phyloP scores from a whole-genome alignment of 2,113 vertebrate genomes.

The Urocynchramus pylzowi region DNA sequence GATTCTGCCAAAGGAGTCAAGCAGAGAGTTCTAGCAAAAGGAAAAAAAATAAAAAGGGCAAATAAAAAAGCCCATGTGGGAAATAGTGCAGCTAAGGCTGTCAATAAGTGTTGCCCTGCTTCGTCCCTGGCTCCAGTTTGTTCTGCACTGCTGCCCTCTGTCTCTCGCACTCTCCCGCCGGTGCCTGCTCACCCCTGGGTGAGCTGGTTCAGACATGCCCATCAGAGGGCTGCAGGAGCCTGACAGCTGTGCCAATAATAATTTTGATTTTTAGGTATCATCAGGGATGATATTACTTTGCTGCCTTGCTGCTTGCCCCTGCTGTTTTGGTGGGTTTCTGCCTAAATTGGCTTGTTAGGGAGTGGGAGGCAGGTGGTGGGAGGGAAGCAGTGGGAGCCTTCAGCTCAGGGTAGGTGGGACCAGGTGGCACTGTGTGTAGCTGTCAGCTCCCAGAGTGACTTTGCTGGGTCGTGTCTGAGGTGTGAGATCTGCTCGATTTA shows the following conservation, averaged over 20 bases:
- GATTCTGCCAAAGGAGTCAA: not conserved
- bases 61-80: not conserved
- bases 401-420: not conserved
- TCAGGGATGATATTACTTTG: rapidly evolving
- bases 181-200: rapidly evolving
- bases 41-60: not conserved
- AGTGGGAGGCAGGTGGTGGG: not conserved
- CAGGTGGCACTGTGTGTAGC: rapidly evolving
- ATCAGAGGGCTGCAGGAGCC: not conserved
- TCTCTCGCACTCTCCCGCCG: rapidly evolving
- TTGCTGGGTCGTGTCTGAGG: not conserved
- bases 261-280: not conserved
- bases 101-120: rapidly evolving
- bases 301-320: not conserved
- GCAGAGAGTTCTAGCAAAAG: not conserved
- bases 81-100: not conserved
- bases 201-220: not conserved
- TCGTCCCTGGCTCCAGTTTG: not conserved
- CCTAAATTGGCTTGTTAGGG: not conserved
- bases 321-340: not conserved
- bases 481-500: not conserved
- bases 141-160: rapidly evolving
- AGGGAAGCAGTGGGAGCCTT: not conserved
- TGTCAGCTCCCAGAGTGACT: not conserved
- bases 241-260: not conserved